These are phyloP conservation scores for Unio delphinus DNA, from an alignment of 2,888 invertebrate species.

Conservation along the genomic window DNA sequence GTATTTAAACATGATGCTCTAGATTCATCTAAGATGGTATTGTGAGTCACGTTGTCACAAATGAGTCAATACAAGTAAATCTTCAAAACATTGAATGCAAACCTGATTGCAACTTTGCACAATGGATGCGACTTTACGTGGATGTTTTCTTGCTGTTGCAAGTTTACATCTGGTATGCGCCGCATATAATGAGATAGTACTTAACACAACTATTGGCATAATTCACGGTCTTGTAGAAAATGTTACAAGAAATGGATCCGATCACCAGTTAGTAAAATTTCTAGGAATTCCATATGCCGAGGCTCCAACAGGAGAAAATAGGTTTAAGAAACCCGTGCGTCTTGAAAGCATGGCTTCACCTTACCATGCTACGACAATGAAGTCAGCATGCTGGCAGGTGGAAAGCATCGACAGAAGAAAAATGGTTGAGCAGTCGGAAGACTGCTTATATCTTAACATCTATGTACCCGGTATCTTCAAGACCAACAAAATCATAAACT, in stretches of 20 bases:
- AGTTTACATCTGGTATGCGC: too few relatives aligned
- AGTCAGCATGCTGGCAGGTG: conserved; percentile 21
- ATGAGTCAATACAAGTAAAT: too few relatives aligned
- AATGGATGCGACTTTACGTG: too few relatives aligned
- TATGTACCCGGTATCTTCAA: conserved; percentile 28
- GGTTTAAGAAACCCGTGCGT: conserved; percentile 17
- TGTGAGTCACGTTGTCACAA: too few relatives aligned
- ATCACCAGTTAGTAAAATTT: conserved; percentile 13
- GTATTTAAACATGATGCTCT: too few relatives aligned
- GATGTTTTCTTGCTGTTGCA: too few relatives aligned
- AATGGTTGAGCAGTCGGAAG: conserved; percentile 11
- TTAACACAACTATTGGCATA: conserved; percentile 22
- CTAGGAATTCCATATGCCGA: conserved; percentile 33
- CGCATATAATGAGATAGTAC: too few relatives aligned
- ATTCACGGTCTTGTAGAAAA: conserved; percentile 23
- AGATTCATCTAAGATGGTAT: too few relatives aligned
- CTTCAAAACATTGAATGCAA: too few relatives aligned
- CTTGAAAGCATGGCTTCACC: conserved; percentile 14
- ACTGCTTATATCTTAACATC: conserved; percentile 31
- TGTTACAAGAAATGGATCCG: conserved; percentile 9
- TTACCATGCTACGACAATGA: conserved; percentile 30
- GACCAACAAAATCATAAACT: conserved; percentile 22
- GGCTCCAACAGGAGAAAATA: conserved; percentile 5
- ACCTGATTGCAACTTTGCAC: too few relatives aligned
- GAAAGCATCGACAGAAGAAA: conserved; percentile 14